Percentiles rank a stretch among this genome's conserved stretches.
phyloP scores from a whole-genome alignment of 1,140 invertebrate species.

The Metaphire vulgaris region DNA sequence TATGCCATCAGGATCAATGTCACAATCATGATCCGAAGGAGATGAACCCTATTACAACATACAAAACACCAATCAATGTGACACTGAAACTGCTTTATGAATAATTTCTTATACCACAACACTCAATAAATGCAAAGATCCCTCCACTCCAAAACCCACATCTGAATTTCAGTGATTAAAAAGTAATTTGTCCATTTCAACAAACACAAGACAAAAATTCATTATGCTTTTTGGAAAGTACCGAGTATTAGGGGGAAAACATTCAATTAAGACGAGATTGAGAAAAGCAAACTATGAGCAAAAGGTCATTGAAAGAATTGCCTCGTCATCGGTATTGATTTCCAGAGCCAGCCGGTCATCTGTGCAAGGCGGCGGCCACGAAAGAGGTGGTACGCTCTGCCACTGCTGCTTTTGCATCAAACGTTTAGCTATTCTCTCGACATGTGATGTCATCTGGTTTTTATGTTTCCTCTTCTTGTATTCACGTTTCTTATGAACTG shows the following conservation, averaged over 20 bases:
- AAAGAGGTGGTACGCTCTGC: conserved; percentile 22
- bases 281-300: not conserved
- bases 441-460: conserved; percentile 31
- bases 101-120: not conserved
- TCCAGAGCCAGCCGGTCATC: conserved; percentile 39
- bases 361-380: conserved; percentile 37
- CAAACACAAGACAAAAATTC: not conserved
- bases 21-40: conserved; percentile 63
- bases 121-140: no score
- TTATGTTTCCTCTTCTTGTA: conserved; percentile 81
- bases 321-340: conserved; percentile 55
- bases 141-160: no score
- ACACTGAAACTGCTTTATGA: not conserved
- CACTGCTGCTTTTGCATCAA: not conserved
- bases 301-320: conserved; percentile 44
- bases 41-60: conserved; percentile 34
- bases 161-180: not conserved
- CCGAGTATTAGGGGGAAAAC: not conserved
- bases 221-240: not conserved
- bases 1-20: conserved; percentile 70
- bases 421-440: conserved; percentile 23
- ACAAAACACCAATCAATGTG: not conserved
- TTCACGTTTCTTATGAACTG: conserved; percentile 67
- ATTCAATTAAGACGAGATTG: not conserved
- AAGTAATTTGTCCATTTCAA: not conserved